These are phyloP conservation scores for Maniola hyperantus DNA, from an alignment of 2,888 invertebrate species.

Conservation along the genomic window DNA sequence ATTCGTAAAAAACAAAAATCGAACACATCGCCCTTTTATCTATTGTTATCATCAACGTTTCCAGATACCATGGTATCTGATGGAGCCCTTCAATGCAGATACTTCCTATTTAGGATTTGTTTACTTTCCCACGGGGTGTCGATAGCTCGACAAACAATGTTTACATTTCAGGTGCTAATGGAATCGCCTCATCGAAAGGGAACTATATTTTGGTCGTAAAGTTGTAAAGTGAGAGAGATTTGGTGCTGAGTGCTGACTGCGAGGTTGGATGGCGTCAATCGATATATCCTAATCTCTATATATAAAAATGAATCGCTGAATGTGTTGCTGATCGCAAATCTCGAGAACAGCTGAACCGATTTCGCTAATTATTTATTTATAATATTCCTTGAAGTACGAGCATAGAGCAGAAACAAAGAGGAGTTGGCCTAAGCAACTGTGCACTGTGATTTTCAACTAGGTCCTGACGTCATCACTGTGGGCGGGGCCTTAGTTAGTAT, in stretches of 20 bases:
- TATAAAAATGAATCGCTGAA: too few species aligned
- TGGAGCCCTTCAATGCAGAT: constrained; percentile 29
- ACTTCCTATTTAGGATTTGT: constrained; percentile 49
- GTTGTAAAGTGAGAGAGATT: constrained; percentile 7
- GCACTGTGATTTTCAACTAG: too few species aligned
- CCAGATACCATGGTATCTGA: constrained; percentile 12
- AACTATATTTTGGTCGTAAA: constrained; percentile 3
- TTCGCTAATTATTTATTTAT: too few species aligned
- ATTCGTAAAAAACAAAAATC: not conserved
- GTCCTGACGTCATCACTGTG: too few species aligned
- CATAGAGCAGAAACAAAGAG: too few species aligned
- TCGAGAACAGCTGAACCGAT: too few species aligned
- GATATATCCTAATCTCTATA: not conserved
- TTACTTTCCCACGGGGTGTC: constrained; percentile 76
- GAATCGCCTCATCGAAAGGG: constrained; percentile 18
- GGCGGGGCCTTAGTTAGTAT: too few species aligned
- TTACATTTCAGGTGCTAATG: constrained; percentile 22
- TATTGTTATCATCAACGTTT: constrained; percentile 13
- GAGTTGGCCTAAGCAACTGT: too few species aligned
- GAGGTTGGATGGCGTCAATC: not conserved
- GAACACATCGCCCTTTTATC: constrained; percentile 3
- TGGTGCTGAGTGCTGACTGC: not conserved
- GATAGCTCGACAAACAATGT: constrained; percentile 52
- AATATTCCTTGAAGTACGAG: too few species aligned
- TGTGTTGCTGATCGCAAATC: too few species aligned